Conservation (phyloP, 1,140 invertebrate species). For the Coenobita brevimanus region DNA sequence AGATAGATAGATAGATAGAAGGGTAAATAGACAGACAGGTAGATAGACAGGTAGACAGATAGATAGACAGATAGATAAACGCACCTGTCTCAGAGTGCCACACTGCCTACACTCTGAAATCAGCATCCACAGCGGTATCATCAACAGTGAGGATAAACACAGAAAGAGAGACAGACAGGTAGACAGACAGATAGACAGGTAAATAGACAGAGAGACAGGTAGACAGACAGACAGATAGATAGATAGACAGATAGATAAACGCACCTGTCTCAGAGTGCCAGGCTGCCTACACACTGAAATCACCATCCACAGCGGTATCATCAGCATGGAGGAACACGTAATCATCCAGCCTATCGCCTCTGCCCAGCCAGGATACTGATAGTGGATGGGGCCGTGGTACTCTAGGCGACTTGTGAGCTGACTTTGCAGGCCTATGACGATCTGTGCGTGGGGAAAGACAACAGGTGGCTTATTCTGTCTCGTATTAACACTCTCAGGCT, state of each 20-base stretch:
- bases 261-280: conserved; percentile 79
- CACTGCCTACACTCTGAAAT: too few relatives aligned
- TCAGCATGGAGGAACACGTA: conserved; percentile 82
- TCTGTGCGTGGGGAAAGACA: conserved; percentile 29
- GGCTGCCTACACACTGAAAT: conserved; percentile 77
- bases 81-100: too few relatives aligned
- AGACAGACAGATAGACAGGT: too few relatives aligned
- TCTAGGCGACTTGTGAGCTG: conserved; percentile 51
- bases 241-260: too few relatives aligned
- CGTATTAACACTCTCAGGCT: too few relatives aligned
- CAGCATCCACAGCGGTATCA: too few relatives aligned
- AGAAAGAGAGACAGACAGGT: too few relatives aligned
- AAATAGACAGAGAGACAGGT: too few relatives aligned
- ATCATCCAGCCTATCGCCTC: conserved; percentile 83
- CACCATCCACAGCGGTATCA: conserved; percentile 81
- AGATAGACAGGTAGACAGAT: background rate
- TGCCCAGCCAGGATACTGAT: conserved; percentile 83
- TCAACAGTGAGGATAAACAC: too few relatives aligned
- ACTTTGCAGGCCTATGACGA: conserved; percentile 59
- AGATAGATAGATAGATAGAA: background rate
- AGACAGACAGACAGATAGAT: too few relatives aligned
- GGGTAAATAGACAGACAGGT: background rate
- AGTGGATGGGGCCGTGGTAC: conserved; percentile 76
- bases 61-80: too few relatives aligned
- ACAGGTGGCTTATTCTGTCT: too few relatives aligned